Evolutionary conservation across 2,888 invertebrate species (phyloP).

Genomic region (Dyspetes luteomarginatus): DNA sequence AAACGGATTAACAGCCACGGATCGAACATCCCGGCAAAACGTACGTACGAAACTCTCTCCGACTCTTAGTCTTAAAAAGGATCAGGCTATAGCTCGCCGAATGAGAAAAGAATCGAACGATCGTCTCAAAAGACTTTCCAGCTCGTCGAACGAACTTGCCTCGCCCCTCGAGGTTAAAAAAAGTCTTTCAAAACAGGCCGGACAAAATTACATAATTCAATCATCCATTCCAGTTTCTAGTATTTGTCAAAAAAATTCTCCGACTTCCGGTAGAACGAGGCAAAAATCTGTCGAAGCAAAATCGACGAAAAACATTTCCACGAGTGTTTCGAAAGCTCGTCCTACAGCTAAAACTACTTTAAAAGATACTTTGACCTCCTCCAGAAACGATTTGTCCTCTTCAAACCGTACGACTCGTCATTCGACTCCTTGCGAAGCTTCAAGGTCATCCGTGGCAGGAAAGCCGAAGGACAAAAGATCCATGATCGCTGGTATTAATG

Average conservation of each 20-base stretch:
- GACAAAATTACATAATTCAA: constrained; percentile 38
- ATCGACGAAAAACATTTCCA: constrained; percentile 83
- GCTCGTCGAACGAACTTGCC: constrained; percentile 85
- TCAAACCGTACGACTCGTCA: constrained; percentile 23
- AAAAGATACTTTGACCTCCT: constrained; percentile 23
- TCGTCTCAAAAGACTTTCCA: constrained; percentile 78
- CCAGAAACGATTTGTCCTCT: constrained; percentile 61
- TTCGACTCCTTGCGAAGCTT: constrained; percentile 16
- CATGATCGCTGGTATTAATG: constrained; percentile 48
- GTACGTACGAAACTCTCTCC: constrained; percentile 44
- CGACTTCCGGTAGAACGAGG: constrained; percentile 74
- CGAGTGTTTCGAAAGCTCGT: constrained; percentile 78
- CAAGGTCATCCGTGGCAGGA: constrained; percentile 18
- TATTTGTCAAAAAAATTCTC: constrained; percentile 68
- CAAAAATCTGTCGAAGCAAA: constrained; percentile 80
- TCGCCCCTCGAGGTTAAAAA: constrained; percentile 85
- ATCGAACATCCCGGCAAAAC: constrained; percentile 52
- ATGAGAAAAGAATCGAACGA: constrained; percentile 76
- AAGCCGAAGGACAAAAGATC: constrained; percentile 47
- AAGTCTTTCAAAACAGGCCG: constrained; percentile 68
- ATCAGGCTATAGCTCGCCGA: constrained; percentile 66
- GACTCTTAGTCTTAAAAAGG: constrained; percentile 52
- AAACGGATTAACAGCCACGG: constrained; percentile 38
- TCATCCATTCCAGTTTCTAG: constrained; percentile 52
- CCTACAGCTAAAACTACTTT: constrained; percentile 68